phyloP scores from a whole-genome alignment of 2,113 vertebrate genomes.

The Acrocephalus kingi region DNA sequence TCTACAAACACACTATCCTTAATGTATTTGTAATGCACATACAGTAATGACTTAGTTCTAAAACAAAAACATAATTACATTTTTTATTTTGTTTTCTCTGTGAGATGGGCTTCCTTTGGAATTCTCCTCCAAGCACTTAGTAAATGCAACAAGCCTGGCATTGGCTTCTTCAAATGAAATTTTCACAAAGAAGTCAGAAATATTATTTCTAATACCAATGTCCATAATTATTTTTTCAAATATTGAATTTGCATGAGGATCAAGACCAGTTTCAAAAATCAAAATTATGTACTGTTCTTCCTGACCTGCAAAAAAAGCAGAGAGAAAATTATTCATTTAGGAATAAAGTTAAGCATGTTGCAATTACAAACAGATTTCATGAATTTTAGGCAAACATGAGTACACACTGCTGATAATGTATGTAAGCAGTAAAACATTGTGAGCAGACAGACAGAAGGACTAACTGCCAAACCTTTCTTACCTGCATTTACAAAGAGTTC shows the following conservation, averaged over 20 bases:
- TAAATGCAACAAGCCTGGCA: constrained; percentile 91
- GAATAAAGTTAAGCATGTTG: background rate
- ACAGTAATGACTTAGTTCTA: background rate
- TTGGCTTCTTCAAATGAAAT: constrained; percentile 94
- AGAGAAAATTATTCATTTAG: background rate
- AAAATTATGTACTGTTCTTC: constrained; percentile 95
- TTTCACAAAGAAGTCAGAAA: constrained; percentile 85
- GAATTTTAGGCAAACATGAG: fast-evolving
- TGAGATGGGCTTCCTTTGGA: constrained; percentile 74
- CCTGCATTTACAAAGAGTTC: background rate
- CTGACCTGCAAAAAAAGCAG: constrained; percentile 72
- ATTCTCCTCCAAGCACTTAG: constrained; percentile 83
- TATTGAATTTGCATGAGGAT: constrained; percentile 82
- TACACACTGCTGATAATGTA: background rate
- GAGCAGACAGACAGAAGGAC: background rate
- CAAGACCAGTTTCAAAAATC: constrained; percentile 91
- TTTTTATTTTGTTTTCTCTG: constrained; percentile 80
- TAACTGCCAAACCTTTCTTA: background rate
- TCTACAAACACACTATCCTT: background rate
- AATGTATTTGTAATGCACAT: background rate
- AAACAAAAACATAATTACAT: constrained; percentile 62
- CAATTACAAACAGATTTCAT: background rate
- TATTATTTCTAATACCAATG: constrained; percentile 85
- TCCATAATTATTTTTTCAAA: constrained; percentile 91
- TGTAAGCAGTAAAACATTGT: background rate